Evolutionary conservation across 92 coral and sea anemone genomes (phyloP), one percentile per base, ranked within the genome.

Genomic region (Isaurus tuberculatus): DNA sequence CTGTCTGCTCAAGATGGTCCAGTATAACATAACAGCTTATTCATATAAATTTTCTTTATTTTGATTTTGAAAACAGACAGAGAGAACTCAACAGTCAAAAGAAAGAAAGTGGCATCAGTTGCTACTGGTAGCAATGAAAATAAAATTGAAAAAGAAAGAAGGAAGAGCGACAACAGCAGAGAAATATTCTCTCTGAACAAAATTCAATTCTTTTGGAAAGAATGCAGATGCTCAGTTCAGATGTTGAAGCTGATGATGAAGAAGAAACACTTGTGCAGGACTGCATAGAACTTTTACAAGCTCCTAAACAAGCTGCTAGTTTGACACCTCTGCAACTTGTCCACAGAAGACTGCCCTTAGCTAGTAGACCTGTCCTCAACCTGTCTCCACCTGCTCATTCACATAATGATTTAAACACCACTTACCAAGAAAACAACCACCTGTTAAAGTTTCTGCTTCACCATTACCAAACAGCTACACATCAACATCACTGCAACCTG

Each of bases 311-410:
- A 57, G 0, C 65, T 57, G 17, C 17, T 51, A 51, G 60, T 51
- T 51, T 51, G 60, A 51, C 60, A 51, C 27, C 65, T n/a, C 65
- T 57, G 17, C 65, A 57, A 57, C 65, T 27, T 16, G 26, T 57
- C 27, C 28, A 57, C 65, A 57, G 65, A n/a, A 57, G 26, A 57
- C 8, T 27, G 10, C 27, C 27, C 1, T 19, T 57, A n/a, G 10
- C 65, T 6, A 57, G 65, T 57, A n/a, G 27, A 57, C 65, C 65
- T 57, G 26, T 57, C 65, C 28, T 57, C 28, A 57, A n/a, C 65
- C 27, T n/a, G 26, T 57, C 65, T 19, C 27, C 28, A 19, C 26
- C 29, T 57, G 65, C 26, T 57, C 65, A 19, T 57, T 19, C 65
- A n/a, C 65, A 57, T 17, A 6, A 8, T 48, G 55, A 48, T 48